These are phyloP conservation scores for Cremastobaeus sp. DNA, from an alignment of 2,888 invertebrate genomes.

Conservation along the genomic window DNA sequence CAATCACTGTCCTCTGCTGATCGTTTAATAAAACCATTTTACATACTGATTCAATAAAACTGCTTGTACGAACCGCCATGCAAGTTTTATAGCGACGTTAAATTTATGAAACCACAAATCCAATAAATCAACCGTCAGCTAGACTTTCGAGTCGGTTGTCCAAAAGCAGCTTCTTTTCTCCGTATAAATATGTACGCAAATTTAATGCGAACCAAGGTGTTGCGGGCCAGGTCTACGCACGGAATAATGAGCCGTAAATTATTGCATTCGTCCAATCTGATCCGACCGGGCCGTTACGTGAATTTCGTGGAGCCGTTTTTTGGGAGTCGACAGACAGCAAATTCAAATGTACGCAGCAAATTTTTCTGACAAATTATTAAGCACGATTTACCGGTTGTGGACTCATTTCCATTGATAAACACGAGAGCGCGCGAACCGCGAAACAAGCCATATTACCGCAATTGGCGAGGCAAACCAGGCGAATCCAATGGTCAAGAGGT, in stretches of 20 bases:
- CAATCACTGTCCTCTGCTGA: constrained; percentile 20
- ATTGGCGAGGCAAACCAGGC: constrained; percentile 6
- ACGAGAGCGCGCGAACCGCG: constrained; percentile 6
- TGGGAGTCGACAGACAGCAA: not conserved
- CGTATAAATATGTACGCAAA: constrained; percentile 31
- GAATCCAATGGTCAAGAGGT: constrained; percentile 33
- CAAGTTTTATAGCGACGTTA: constrained; percentile 19
- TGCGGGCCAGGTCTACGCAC: constrained; percentile 18
- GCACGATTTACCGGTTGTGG: not conserved
- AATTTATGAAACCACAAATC: constrained; percentile 32
- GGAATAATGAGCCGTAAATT: constrained; percentile 68
- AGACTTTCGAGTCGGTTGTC: constrained; percentile 7
- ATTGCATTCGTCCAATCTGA: constrained; percentile 60
- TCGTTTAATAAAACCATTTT: not conserved
- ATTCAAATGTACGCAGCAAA: not conserved
- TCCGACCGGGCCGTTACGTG: constrained; percentile 30
- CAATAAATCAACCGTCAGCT: constrained; percentile 36
- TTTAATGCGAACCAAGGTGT: constrained; percentile 44
- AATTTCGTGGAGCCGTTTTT: constrained; percentile 8
- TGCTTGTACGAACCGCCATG: not conserved
- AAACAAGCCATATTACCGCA: constrained; percentile 21
- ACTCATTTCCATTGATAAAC: constrained; percentile 2
- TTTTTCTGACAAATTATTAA: constrained; percentile 34
- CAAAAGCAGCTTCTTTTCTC: constrained; percentile 17
- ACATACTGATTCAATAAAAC: not conserved